Conservation (phyloP, 2,797 vertebrate genomes). For the Podarcis siculus region DNA sequence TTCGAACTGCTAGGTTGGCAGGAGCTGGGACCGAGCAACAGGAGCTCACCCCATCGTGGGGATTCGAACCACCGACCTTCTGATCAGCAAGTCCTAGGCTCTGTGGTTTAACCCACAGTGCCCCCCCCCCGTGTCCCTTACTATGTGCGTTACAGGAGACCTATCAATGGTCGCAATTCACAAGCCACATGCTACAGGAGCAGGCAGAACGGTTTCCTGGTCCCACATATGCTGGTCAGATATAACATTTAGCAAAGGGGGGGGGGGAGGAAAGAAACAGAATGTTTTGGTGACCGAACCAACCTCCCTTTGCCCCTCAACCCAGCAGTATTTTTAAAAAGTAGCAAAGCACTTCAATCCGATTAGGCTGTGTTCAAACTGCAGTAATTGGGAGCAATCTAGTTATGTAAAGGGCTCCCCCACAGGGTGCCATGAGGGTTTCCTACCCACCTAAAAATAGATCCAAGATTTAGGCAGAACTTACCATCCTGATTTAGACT, state of each 20-base stretch:
- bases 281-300: too few species aligned
- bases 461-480: conserved; percentile 59
- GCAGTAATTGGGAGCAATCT: conserved; percentile 60
- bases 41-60: too few species aligned
- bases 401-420: conserved; percentile 60
- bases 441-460: conserved; percentile 67
- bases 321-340: conserved; percentile 27
- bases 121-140: too few species aligned
- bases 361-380: conserved; percentile 64
- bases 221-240: background rate
- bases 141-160: background rate
- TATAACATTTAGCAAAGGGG: background rate
- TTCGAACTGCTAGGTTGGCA: too few species aligned
- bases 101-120: too few species aligned
- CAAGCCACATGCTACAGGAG: background rate
- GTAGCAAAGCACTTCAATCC: conserved; percentile 56
- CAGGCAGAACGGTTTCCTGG: background rate
- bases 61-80: too few species aligned
- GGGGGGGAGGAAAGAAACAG: too few species aligned
- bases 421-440: conserved; percentile 62
- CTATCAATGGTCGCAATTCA: background rate
- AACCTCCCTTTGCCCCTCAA: too few species aligned
- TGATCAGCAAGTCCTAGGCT: too few species aligned
- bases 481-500: conserved; percentile 69
- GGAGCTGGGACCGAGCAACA: too few species aligned